These are phyloP conservation scores for Mya arenaria DNA, from an alignment of 1,140 invertebrate species.

Conservation along the genomic window DNA sequence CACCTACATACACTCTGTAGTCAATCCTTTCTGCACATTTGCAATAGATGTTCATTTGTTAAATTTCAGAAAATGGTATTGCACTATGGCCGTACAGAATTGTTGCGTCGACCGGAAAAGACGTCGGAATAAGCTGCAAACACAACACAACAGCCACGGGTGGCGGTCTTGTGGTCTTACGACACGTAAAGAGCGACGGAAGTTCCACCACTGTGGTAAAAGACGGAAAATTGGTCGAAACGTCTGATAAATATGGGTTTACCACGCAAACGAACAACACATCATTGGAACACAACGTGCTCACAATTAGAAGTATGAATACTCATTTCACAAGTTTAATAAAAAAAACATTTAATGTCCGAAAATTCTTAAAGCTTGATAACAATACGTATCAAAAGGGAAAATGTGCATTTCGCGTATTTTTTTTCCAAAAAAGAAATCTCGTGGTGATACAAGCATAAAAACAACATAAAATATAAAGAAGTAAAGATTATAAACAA, in stretches of 20 bases:
- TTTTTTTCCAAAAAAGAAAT: too few relatives aligned
- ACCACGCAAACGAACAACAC: background rate
- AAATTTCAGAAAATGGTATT: conserved; percentile 40
- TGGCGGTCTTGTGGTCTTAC: conserved; percentile 12
- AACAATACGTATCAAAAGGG: too few relatives aligned
- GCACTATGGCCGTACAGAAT: conserved; percentile 40
- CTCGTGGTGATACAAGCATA: too few relatives aligned
- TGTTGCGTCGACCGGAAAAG: background rate
- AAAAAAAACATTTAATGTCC: too few relatives aligned
- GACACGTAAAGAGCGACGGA: conserved; percentile 23
- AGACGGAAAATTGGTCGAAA: conserved; percentile 6
- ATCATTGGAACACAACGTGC: conserved; percentile 17
- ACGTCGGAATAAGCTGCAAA: conserved; percentile 43
- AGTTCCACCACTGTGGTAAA: conserved; percentile 1
- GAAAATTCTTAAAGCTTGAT: too few relatives aligned
- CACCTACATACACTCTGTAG: background rate
- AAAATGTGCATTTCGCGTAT: too few relatives aligned
- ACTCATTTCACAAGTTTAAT: too few relatives aligned
- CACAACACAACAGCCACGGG: conserved; percentile 5
- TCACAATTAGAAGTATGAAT: conserved; percentile 47
- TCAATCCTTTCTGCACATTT: too few relatives aligned
- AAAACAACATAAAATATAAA: too few relatives aligned
- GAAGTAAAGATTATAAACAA: too few relatives aligned
- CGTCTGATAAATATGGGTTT: background rate
- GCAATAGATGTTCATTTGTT: too few relatives aligned